These are phyloP conservation scores for Stegodyphus dumicola DNA, from an alignment of 1,140 invertebrate genomes.

Conservation along the genomic window DNA sequence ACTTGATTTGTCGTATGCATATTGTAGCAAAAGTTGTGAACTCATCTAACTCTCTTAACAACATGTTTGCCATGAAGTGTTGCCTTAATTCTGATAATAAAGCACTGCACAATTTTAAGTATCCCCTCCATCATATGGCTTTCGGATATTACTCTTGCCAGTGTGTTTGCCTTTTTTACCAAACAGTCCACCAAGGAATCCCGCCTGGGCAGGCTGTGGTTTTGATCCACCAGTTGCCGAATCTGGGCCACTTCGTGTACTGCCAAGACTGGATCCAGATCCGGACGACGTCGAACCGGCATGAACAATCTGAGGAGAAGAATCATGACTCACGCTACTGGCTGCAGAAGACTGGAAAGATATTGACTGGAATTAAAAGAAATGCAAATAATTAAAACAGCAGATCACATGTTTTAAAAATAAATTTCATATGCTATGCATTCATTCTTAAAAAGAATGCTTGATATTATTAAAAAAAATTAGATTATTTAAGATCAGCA, in stretches of 20 bases:
- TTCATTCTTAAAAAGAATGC: too few relatives aligned
- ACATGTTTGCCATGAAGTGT: conserved; percentile 2
- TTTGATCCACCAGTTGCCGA: conserved; percentile 67
- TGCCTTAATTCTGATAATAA: background rate
- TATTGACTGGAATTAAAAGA: conserved; percentile 63
- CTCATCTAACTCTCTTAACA: conserved; percentile 8
- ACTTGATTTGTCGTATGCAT: conserved; percentile 38
- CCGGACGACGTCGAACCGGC: conserved; percentile 49
- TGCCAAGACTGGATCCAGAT: conserved; percentile 64
- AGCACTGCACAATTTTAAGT: conserved; percentile 2
- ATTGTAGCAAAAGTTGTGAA: conserved; percentile 9
- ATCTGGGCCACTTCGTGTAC: conserved; percentile 67
- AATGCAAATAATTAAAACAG: conserved; percentile 55
- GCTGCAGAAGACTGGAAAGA: conserved; percentile 73
- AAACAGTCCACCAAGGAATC: conserved; percentile 75
- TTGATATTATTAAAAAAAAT: background rate
- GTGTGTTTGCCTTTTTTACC: conserved; percentile 67
- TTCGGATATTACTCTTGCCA: conserved; percentile 48
- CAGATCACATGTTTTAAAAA: too few relatives aligned
- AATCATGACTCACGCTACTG: conserved; percentile 74
- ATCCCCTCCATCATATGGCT: conserved; percentile 18
- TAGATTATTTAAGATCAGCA: background rate
- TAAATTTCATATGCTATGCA: too few relatives aligned
- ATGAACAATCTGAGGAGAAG: conserved; percentile 66
- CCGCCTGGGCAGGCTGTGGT: conserved; percentile 71